Evolutionary conservation across 2,888 invertebrate species (phyloP), one percentile per base, ranked within the genome.

Genomic region (Xanthorhoe spadicearia): DNA sequence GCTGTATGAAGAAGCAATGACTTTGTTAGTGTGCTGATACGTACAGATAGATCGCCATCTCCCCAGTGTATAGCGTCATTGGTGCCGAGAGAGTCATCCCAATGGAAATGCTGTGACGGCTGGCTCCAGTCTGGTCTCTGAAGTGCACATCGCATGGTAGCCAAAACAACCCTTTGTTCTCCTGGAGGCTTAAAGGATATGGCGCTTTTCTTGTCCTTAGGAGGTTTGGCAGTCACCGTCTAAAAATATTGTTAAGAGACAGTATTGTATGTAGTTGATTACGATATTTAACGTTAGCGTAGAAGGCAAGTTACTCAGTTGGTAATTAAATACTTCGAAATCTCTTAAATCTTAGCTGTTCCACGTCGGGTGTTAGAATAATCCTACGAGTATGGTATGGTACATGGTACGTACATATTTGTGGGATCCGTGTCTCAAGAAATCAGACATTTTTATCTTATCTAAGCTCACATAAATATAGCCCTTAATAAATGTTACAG

Each of bases 41-140:
- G 82, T 72, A 92, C 92, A n/a, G 88, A 78, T 9, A 93, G 83
- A 69, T 92, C 90, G 32, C 89, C 89, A 48, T 91, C 90, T 0
- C 88, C 90, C 89, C 92, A 92, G 67, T 89, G 87, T 32, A 90
- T 80, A 32, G 91, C 92, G 2, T 91, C 85, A 9, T 82, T 74
- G 19, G 89, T 88, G 13, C 76, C 84, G 6, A 94, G 81, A n/a
- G 92, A 83, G 72, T 92, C 89, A 38, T 94, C 93, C 95, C 95
- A 95, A 75, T 93, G 93, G 78, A 93, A 95, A 74, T 94, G 94
- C 60, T 94, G 88, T 0, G 87, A 86, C 0, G 84, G 76, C 53
- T 94, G 94, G 63, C 93, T 94, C 95, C 95, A 95, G 77, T 94
- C 94, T 0, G 91, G 86, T 8, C 73, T 78, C 56, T 78, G 83